phyloP scores from a whole-genome alignment of 2,888 invertebrate species.

The Neoitamus cyanurus region DNA sequence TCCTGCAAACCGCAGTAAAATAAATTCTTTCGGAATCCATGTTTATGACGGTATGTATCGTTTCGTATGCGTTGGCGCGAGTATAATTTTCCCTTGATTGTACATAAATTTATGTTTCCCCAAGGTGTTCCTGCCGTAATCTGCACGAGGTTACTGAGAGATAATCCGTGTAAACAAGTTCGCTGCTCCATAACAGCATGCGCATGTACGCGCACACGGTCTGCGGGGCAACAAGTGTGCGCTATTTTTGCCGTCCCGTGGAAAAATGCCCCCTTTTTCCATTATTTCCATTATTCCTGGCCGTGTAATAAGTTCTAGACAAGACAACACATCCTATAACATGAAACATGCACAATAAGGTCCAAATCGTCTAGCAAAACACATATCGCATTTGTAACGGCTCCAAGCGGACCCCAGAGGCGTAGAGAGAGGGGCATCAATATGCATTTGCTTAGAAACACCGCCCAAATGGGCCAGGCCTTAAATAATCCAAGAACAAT shows the following conservation, averaged over 20 bases:
- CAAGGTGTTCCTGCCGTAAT: conserved; percentile 11
- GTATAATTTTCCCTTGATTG: conserved; percentile 50
- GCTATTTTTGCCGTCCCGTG: not conserved
- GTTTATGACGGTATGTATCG: conserved; percentile 48
- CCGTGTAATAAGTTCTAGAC: conserved; percentile 26
- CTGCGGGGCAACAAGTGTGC: not conserved
- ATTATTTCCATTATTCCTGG: not conserved
- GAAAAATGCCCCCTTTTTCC: conserved; percentile 20
- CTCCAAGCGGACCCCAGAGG: not conserved
- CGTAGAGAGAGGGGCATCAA: not conserved
- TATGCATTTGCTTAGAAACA: not conserved
- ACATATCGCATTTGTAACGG: conserved; percentile 9
- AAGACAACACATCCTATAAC: conserved; percentile 42
- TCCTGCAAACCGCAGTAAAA: not conserved
- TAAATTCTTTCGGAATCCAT: conserved; percentile 43
- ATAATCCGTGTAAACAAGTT: conserved; percentile 41
- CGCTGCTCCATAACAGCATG: conserved; percentile 8
- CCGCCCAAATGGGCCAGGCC: not conserved
- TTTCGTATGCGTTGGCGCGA: conserved; percentile 51
- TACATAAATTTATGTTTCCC: conserved; percentile 49
- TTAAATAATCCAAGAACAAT: conserved; percentile 47
- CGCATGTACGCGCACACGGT: conserved; percentile 1
- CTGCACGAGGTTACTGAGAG: conserved; percentile 8
- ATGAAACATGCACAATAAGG: conserved; percentile 15
- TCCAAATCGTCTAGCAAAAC: conserved; percentile 2